These are phyloP conservation scores for Antrozous pallidus DNA, from an alignment of 2,797 vertebrate genomes.

Conservation along the genomic window DNA sequence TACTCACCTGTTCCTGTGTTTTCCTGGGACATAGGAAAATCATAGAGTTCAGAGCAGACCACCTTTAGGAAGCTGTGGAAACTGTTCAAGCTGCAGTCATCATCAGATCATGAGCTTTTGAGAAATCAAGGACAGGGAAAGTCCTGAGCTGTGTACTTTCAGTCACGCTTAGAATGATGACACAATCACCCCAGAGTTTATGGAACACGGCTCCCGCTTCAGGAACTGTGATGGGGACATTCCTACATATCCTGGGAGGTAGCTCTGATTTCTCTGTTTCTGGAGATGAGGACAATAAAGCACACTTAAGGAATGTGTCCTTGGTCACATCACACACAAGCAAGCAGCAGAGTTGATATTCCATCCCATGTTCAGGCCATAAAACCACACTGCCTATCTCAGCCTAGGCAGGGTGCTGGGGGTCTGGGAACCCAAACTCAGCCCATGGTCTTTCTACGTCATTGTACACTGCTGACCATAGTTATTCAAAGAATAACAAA, in stretches of 20 bases:
- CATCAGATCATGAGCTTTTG: not conserved
- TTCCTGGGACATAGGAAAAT: not conserved
- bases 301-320: not conserved
- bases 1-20: not conserved
- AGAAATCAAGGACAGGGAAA: not conserved
- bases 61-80: not conserved
- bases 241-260: not conserved
- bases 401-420: not conserved
- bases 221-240: not conserved
- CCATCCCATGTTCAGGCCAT: not conserved
- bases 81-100: not conserved
- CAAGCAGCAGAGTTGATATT: not conserved
- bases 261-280: not conserved
- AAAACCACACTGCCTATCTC: not conserved
- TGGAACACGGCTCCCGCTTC: not conserved
- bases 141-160: not conserved
- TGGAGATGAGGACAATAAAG: not conserved
- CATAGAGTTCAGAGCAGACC: not conserved
- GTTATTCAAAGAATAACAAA: not conserved
- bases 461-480: not conserved
- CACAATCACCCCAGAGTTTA: not conserved
- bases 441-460: not conserved
- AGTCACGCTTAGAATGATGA: not conserved
- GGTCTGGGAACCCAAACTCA: not conserved
- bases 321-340: not conserved